Percentiles rank a stretch among this genome's conserved stretches.
These are phyloP conservation scores for Epicauta chinensis DNA, from an alignment of 1,140 invertebrate genomes.

Conservation along the genomic window DNA sequence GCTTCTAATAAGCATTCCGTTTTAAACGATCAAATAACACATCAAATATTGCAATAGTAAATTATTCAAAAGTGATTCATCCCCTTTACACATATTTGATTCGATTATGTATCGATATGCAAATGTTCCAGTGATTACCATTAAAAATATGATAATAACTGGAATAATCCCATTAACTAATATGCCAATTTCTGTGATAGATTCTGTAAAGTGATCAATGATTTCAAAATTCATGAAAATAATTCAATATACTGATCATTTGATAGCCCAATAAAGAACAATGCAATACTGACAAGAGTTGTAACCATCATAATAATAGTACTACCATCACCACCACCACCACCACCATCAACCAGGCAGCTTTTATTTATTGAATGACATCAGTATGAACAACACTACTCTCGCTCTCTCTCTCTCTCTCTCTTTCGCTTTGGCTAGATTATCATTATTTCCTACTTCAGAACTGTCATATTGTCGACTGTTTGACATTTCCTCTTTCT, in stretches of 20 bases:
- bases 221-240: no score
- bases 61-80: no score
- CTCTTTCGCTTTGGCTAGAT: slow-evolving; percentile 49
- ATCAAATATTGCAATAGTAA: no score
- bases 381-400: slow-evolving; percentile 64
- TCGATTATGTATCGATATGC: slow-evolving; percentile 28
- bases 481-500: slow-evolving; percentile 30
- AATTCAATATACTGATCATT: slow-evolving; percentile 42
- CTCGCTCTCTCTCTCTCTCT: no score
- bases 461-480: slow-evolving; percentile 31
- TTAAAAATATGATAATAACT: slow-evolving; percentile 17
- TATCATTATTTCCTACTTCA: slow-evolving; percentile 41
- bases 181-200: slow-evolving; percentile 10
- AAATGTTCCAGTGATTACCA: slow-evolving; percentile 24
- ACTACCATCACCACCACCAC: no score
- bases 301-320: no score
- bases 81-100: no score
- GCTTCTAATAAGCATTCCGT: no score
- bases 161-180: slow-evolving; percentile 15
- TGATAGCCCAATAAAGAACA: slow-evolving; percentile 56
- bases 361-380: slow-evolving; percentile 65
- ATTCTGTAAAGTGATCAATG: not conserved
- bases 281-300: slow-evolving; percentile 58
- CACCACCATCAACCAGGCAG: slow-evolving; percentile 57
- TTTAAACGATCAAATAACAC: no score